Evolutionary conservation across 1,140 invertebrate genomes (phyloP).

Genomic region (Watersipora subatra): DNA sequence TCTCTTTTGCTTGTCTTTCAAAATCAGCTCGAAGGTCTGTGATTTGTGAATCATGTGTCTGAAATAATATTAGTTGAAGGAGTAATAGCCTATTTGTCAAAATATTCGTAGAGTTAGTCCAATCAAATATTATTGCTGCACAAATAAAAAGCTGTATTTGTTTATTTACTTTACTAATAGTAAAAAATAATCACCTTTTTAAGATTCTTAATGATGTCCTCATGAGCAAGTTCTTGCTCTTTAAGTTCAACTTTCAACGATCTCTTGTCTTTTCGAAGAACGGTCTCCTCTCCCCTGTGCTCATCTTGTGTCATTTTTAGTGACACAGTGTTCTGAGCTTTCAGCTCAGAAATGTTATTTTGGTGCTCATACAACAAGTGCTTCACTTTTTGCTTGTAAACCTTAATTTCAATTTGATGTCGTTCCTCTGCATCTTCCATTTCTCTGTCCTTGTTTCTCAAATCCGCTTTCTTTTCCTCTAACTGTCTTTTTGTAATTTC

Average conservation of each 20-base stretch:
- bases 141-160: too few species aligned
- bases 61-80: constrained; percentile 13
- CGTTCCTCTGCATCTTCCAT: constrained; percentile 72
- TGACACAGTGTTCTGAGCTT: constrained; percentile 60
- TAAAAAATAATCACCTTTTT: constrained; percentile 45
- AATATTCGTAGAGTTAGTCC: too few species aligned
- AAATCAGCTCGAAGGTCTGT: constrained; percentile 55
- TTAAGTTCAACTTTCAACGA: constrained; percentile 56
- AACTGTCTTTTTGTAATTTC: constrained; percentile 73
- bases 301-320: constrained; percentile 61
- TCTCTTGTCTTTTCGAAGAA: constrained; percentile 63
- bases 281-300: constrained; percentile 57
- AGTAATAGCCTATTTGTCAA: too few species aligned
- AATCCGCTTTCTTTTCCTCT: constrained; percentile 58
- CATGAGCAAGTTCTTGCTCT: constrained; percentile 54
- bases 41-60: constrained; percentile 50
- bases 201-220: constrained; percentile 51
- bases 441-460: constrained; percentile 65
- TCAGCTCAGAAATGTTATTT: constrained; percentile 57
- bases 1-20: constrained; percentile 58
- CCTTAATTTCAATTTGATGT: constrained; percentile 69
- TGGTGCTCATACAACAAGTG: constrained; percentile 82
- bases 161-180: too few species aligned
- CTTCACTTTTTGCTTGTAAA: constrained; percentile 81
- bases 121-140: too few species aligned